Conservation (phyloP, 2,113 vertebrate species). For the Monarcha castaneiventris region DNA sequence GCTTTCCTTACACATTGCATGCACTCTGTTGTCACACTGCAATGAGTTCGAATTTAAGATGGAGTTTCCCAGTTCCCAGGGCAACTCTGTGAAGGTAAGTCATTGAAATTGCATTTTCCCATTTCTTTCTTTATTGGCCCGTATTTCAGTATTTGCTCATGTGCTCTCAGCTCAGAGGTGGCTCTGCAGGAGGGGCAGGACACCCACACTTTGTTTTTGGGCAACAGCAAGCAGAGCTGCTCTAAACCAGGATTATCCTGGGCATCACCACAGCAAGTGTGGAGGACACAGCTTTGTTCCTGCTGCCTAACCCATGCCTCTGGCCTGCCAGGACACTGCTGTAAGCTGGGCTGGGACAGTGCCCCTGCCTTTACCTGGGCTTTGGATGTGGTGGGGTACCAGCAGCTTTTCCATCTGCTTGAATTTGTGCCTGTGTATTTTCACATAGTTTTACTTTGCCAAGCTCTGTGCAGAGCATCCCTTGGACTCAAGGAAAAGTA, state of each 20-base stretch:
- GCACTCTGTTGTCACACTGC: not conserved
- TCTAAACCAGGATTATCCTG: not conserved
- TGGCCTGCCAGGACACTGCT: not conserved
- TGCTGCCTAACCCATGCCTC: not conserved
- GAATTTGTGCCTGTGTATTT: not conserved
- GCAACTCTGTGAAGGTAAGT: not conserved
- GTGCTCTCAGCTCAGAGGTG: not conserved
- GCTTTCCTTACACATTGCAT: not conserved
- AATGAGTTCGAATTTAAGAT: not conserved
- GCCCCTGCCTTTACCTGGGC: not conserved
- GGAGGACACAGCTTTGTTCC: not conserved
- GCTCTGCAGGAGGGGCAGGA: not conserved
- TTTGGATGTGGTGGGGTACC: not conserved
- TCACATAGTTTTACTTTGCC: not conserved
- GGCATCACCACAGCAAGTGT: not conserved
- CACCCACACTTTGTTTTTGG: no score
- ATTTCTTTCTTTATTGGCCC: not conserved
- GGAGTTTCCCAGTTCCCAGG: not conserved
- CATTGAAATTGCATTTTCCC: not conserved
- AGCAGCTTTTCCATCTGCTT: not conserved
- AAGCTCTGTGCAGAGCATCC: not conserved
- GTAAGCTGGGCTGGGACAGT: not conserved
- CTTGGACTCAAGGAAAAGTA: not conserved
- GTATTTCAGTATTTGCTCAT: not conserved
- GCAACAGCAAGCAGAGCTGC: not conserved